A percentile compares a stretch with the other conserved stretches of the same genome.
Conservation (phyloP, 2,797 vertebrate genomes). For the Amblyraja radiata region DNA sequence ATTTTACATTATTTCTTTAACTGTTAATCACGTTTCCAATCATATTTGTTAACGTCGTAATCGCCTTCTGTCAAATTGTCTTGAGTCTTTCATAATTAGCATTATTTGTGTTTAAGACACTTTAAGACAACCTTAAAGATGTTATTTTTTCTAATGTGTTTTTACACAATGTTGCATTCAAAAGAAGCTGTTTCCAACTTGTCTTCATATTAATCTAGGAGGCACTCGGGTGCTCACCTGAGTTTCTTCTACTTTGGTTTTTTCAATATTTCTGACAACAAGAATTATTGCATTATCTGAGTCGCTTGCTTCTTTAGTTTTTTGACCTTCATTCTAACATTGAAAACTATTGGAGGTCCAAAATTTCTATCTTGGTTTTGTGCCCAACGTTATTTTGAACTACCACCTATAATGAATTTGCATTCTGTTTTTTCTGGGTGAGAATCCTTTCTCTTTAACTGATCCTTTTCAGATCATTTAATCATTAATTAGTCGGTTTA, state of each 20-base stretch:
- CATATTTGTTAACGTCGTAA: too few relatives aligned
- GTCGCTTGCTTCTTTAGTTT: neutral
- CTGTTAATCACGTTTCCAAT: too few relatives aligned
- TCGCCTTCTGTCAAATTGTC: neutral
- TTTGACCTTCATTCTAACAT: neutral
- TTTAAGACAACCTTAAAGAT: neutral
- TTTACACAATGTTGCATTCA: neutral
- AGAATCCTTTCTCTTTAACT: neutral
- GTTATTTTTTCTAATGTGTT: too few relatives aligned
- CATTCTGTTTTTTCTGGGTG: neutral
- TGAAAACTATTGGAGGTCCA: neutral
- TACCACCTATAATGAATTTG: neutral
- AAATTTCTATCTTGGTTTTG: neutral
- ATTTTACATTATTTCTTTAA: neutral
- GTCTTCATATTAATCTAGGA: neutral
- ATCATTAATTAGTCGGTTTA: too few relatives aligned
- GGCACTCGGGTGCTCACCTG: neutral
- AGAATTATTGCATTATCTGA: neutral
- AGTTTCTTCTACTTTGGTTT: neutral
- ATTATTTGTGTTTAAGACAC: neutral
- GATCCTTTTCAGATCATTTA: neutral
- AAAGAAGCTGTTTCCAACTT: neutral
- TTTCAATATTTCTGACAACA: neutral
- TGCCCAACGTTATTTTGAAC: neutral
- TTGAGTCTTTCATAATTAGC: neutral